A percentile compares a stretch with the other conserved stretches of the same genome.
Evolutionary conservation across 2,113 vertebrate genomes (phyloP).

Genomic region (Lepus europaeus): DNA sequence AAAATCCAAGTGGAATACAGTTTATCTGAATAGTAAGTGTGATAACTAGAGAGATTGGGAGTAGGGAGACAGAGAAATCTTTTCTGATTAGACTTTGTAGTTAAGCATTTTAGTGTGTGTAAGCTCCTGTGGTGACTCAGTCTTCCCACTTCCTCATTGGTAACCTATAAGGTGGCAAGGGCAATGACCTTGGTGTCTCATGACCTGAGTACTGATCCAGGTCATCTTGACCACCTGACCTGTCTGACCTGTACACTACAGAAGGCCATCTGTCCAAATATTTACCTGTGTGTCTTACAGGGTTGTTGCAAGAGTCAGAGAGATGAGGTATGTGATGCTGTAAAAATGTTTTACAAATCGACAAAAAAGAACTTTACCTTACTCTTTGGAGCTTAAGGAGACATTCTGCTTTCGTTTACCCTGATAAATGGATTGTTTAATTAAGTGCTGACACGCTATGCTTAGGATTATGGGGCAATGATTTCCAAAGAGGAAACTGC

Average conservation of each 20-base stretch:
- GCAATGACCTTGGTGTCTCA: constrained; percentile 1
- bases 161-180: background rate
- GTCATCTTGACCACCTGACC: background rate
- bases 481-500: constrained; percentile 1
- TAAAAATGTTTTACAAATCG: constrained; percentile 33
- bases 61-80: background rate
- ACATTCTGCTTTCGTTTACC: background rate
- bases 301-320: background rate
- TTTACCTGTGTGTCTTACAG: background rate
- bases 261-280: background rate
- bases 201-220: background rate
- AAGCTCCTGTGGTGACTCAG: background rate
- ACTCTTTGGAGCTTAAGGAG: constrained; percentile 32
- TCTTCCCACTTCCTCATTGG: background rate
- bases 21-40: background rate
- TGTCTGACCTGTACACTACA: constrained; percentile 7
- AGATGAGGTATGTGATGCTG: background rate
- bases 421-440: constrained; percentile 16
- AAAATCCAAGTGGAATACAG: constrained; percentile 1
- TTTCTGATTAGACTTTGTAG: background rate
- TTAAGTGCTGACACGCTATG: background rate
- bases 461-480: background rate
- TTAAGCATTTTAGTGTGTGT: background rate
- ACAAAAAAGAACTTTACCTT: constrained; percentile 10
- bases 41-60: background rate